Evolutionary conservation across 2,888 invertebrate genomes (phyloP), one percentile per base, ranked within the genome.

Genomic region (Homarus gammarus): DNA sequence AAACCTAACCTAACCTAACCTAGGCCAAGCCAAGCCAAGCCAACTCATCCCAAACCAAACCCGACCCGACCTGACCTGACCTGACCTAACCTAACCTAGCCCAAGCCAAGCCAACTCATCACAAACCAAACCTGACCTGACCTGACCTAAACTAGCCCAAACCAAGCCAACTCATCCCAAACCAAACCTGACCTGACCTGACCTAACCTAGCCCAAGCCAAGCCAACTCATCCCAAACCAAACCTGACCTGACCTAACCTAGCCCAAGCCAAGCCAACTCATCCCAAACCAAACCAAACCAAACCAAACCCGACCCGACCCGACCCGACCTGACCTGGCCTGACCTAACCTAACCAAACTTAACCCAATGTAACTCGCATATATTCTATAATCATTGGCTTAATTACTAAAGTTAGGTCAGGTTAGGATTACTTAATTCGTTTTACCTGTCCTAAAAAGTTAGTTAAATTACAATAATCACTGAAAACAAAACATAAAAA

Each of bases 211-310:
- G 18, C 64, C 64, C 18, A 31, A 64, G 8, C 64, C 18, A 64
- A 64, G 8, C 64, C 18, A 56, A 56, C 56, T 56, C 56, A 56
- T 56, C 56, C 18, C 56, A 18, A 64, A 8, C 64, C 18, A 64
- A 64, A n/a, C n/a, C n/a, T n/a, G 31, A 64, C 64, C 64, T 64
- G 31, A 64, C 64, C 64, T 64, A 64, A 64, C 64, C 64, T 64
- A 18, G 18, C 64, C 64, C 18, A 31, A 64, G 8, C 64, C 18
- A 64, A 64, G 8, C 64, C 18, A 56, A 56, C 56, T 56, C 56
- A 56, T 56, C 56, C 18, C 56, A 18, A 64, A 8, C 64, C 18
- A 64, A 64, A 8, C 64, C 18, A 64, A 64, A 44, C 64, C 64
- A 10, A 64, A 64, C 64, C 64, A 10, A 18, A 64, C 64, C n/a